phyloP scores from a whole-genome alignment of 2,113 vertebrate genomes.

The Dasypus novemcinctus region DNA sequence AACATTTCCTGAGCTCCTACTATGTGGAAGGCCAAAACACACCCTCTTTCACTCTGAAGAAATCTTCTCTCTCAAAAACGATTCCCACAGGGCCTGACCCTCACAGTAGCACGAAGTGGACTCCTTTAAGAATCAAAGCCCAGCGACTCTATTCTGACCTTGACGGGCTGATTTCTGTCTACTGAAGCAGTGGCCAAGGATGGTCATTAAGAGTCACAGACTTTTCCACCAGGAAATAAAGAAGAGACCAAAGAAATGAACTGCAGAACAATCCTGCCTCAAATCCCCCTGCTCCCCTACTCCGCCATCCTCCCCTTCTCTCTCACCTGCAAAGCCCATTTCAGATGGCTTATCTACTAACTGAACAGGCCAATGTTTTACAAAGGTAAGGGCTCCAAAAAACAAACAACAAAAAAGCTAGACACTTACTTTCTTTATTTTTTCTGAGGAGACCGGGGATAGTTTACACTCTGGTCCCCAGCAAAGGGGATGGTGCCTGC shows the following conservation, averaged over 20 bases:
- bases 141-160: background rate
- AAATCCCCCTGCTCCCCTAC: background rate
- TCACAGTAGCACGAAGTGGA: background rate
- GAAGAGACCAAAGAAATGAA: background rate
- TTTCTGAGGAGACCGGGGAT: no score
- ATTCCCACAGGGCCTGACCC: background rate
- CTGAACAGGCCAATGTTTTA: background rate
- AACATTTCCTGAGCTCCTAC: background rate
- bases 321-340: background rate
- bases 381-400: no score
- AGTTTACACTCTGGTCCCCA: no score
- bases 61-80: background rate
- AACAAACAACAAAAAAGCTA: no score
- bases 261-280: background rate
- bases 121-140: background rate
- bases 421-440: no score
- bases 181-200: background rate
- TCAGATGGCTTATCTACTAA: background rate
- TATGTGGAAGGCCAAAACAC: background rate
- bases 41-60: background rate
- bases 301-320: no score
- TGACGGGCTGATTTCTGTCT: background rate
- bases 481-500: no score
- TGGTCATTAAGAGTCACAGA: background rate
- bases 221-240: no score